Evolutionary conservation across 2,113 vertebrate species (phyloP), one percentile per base, ranked within the genome.

Genomic region (Seriola rivoliana): DNA sequence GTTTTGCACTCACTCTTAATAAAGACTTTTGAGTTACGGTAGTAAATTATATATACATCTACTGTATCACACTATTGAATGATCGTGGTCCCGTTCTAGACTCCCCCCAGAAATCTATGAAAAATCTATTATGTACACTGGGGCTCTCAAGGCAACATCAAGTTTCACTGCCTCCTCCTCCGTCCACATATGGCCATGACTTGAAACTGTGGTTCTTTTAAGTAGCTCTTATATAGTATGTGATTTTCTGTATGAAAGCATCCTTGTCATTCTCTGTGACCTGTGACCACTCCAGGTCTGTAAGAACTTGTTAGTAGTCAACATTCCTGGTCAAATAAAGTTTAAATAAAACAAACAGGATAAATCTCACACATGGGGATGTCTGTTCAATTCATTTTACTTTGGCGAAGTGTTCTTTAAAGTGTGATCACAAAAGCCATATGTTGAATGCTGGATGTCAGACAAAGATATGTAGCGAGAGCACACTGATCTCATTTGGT

Each of bases 401-500:
- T 29, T 29, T 29, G 29, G 29, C 29, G 29, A 29, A 29, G 29
- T 29, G 29, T 2, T 29, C 29, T 29, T 29, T 71, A n/a, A 58
- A 78, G 65, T 66, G 67, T 80, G 70, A 82, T 89, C 78, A 85
- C 80, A 72, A 88, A 80, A 91, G 72, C 90, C 88, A 89, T 81
- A 86, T 88, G 88, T 29, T 64, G 70, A 79, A 63, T 16, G 60
- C 80, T 87, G 85, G 85, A 89, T 44, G 77, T 36, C 3, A 75
- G 87, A 83, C 82, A 89, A 4, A 82, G 69, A 85, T 66, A 84
- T 69, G 73, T 23, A 69, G 71, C 13, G 60, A 78, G 70, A 52
- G 82, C 71, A 6, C 62, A 38, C 65, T 82, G 82, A 81, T 79
- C 79, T 85, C 82, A 89, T 75, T 29, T 19, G 72, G 58, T 73